Conservation (phyloP, 2,888 invertebrate genomes). For the Tridacna gigas region DNA sequence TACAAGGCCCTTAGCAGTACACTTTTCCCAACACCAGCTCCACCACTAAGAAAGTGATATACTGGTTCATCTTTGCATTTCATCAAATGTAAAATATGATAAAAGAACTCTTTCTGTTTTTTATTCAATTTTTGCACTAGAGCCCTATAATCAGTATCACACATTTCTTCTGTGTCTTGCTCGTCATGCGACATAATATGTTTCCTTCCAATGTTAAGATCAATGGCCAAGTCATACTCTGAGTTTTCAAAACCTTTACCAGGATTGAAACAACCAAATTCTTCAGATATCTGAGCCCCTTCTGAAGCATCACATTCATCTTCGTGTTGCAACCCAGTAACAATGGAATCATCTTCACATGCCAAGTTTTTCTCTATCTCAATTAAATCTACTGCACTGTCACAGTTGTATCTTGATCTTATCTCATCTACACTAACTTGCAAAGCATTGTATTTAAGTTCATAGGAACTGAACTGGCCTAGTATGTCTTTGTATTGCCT, state of each 20-base stretch:
- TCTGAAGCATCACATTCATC: background rate
- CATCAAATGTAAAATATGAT: slow-evolving; percentile 37
- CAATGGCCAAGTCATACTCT: slow-evolving; percentile 6
- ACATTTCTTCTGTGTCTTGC: slow-evolving; percentile 18
- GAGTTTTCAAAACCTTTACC: background rate
- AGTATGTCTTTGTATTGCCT: background rate
- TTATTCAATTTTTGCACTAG: slow-evolving; percentile 43
- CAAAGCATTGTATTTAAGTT: background rate
- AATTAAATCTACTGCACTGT: background rate
- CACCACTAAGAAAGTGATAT: slow-evolving; percentile 58
- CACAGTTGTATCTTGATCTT: background rate
- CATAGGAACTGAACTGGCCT: background rate
- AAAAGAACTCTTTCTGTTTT: slow-evolving; percentile 49
- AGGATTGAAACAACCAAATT: slow-evolving; percentile 6
- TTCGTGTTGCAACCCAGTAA: background rate
- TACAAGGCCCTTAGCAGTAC: slow-evolving; percentile 44
- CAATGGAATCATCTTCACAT: background rate
- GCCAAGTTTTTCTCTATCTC: background rate
- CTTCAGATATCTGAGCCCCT: background rate
- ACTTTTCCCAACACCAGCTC: slow-evolving; percentile 63
- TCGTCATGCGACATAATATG: no score
- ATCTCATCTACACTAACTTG: background rate
- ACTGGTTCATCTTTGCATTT: slow-evolving; percentile 50
- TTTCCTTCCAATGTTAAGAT: slow-evolving; percentile 43
- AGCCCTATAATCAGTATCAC: slow-evolving; percentile 40